Conservation (phyloP, 1,140 invertebrate genomes). For the Oncopeltus fasciatus region DNA sequence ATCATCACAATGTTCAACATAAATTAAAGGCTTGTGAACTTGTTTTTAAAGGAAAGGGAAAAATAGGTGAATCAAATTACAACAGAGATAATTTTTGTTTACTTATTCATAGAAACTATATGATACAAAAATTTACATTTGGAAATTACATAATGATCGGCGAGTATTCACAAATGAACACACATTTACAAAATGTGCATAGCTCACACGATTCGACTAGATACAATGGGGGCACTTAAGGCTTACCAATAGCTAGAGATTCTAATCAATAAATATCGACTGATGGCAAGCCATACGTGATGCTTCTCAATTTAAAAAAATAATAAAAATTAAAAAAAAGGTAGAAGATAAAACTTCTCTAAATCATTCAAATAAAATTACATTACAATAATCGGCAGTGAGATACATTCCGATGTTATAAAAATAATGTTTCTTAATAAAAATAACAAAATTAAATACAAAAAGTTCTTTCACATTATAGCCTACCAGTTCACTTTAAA, state of each 20-base stretch:
- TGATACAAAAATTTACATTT: slow-evolving; percentile 34
- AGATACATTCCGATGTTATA: slow-evolving; percentile 27
- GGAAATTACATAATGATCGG: slow-evolving; percentile 11
- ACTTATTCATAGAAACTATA: slow-evolving; percentile 39
- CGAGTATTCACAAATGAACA: slow-evolving; percentile 11
- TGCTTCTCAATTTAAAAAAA: slow-evolving; percentile 14
- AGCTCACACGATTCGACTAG: slow-evolving; percentile 16
- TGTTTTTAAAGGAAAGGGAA: neutral
- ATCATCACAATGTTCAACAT: too few relatives aligned
- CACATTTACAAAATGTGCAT: slow-evolving; percentile 11
- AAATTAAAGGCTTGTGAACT: too few relatives aligned
- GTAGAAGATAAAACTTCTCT: slow-evolving; percentile 20
- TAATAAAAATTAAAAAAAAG: slow-evolving; percentile 23
- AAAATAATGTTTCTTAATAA: slow-evolving; percentile 17
- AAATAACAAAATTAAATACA: neutral
- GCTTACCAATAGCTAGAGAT: slow-evolving; percentile 18
- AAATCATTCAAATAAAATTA: slow-evolving; percentile 25
- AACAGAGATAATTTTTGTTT: slow-evolving; percentile 20
- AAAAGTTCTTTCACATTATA: neutral
- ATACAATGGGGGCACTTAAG: slow-evolving; percentile 13
- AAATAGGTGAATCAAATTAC: neutral
- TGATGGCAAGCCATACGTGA: slow-evolving; percentile 17
- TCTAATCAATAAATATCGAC: slow-evolving; percentile 9
- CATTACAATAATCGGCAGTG: slow-evolving; percentile 25
- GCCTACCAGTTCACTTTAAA: too few relatives aligned